Conservation (phyloP, 2,888 invertebrate species). For the Phrixothrix hirtus region DNA sequence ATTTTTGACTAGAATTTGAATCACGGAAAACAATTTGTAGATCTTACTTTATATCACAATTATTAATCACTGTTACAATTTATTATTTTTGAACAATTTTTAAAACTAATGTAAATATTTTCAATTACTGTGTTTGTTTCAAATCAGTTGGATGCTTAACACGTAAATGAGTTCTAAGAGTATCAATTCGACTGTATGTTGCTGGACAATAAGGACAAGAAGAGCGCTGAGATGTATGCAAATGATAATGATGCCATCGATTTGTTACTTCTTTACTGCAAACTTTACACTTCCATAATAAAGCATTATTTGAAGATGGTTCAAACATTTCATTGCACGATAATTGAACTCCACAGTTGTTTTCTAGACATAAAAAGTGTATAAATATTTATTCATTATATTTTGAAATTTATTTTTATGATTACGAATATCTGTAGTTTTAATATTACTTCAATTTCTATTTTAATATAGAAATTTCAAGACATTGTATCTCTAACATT, state of each 20-base stretch:
- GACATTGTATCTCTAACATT: no score
- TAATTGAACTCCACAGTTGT: slow-evolving; percentile 53
- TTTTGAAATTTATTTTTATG: no score
- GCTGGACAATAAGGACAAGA: slow-evolving; percentile 84
- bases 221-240: slow-evolving; percentile 78
- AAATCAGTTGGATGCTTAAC: slow-evolving; percentile 63
- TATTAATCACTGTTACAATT: background rate
- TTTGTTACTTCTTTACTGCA: slow-evolving; percentile 87
- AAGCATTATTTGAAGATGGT: slow-evolving; percentile 70
- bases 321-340: slow-evolving; percentile 84
- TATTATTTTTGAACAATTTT: no score
- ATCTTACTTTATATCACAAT: background rate
- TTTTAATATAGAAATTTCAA: no score
- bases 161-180: slow-evolving; percentile 78
- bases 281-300: slow-evolving; percentile 79
- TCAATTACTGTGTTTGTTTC: slow-evolving; percentile 9
- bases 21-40: background rate
- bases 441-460: no score
- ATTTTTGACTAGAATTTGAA: background rate
- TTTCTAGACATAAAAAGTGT: slow-evolving; percentile 30
- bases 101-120: background rate
- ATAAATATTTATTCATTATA: slow-evolving; percentile 14
- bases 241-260: slow-evolving; percentile 87
- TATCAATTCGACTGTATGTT: slow-evolving; percentile 86
- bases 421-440: no score